A percentile compares a stretch with the other conserved stretches of the same genome.
Evolutionary conservation across 2,888 invertebrate genomes (phyloP).

Genomic region (Tuberolachnus salignus): DNA sequence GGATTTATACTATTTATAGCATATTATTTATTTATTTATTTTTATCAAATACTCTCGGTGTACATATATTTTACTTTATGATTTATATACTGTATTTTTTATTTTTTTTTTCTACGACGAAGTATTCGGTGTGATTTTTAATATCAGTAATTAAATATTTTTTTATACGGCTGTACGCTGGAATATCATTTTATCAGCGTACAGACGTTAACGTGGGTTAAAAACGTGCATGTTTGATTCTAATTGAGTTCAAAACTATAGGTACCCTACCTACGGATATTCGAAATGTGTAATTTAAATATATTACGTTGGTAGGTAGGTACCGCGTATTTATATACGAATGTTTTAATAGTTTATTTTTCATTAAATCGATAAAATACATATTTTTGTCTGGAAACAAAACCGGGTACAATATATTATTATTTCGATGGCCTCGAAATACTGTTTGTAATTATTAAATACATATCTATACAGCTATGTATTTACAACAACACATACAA

Average conservation of each 20-base stretch:
- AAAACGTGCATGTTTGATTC: conserved; percentile 29
- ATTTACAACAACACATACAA: too few relatives aligned
- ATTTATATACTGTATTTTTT: neutral
- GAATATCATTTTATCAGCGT: neutral
- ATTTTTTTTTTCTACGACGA: neutral
- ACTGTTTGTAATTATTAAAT: too few relatives aligned
- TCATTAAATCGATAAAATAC: conserved; percentile 23
- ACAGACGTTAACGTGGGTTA: conserved; percentile 8
- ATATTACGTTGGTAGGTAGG: neutral
- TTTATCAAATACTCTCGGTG: too few relatives aligned
- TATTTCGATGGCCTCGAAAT: too few relatives aligned
- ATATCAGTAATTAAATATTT: conserved; percentile 41
- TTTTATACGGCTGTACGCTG: neutral
- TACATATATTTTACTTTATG: neutral
- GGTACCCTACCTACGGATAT: neutral
- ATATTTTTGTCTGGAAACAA: too few relatives aligned
- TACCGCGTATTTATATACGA: neutral
- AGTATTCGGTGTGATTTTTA: conserved; percentile 19
- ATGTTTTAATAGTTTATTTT: conserved; percentile 12
- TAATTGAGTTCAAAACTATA: conserved; percentile 26
- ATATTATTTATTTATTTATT: neutral
- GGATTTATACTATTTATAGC: neutral
- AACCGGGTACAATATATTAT: too few relatives aligned
- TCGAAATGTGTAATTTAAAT: conserved; percentile 24
- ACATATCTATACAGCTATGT: too few relatives aligned